These are phyloP conservation scores for Ptilonorhynchus violaceus DNA, from an alignment of 2,113 vertebrate genomes.

Conservation along the genomic window DNA sequence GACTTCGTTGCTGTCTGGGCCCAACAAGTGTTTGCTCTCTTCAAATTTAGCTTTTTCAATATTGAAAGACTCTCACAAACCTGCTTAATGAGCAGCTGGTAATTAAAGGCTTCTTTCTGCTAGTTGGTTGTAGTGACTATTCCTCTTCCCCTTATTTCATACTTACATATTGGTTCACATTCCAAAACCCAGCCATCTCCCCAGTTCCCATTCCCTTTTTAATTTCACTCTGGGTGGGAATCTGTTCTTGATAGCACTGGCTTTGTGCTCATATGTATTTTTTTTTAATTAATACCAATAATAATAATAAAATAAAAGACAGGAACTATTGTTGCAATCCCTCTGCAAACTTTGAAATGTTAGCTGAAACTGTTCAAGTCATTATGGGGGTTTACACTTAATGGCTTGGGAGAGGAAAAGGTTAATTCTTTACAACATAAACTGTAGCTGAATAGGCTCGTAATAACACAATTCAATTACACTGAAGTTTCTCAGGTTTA, in stretches of 20 bases:
- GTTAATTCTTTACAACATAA: neutral
- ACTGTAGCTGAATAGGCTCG: neutral
- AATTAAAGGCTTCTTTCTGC: neutral
- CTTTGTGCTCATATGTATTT: neutral
- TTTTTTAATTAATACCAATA: neutral
- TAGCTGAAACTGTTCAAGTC: neutral
- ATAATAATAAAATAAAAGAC: neutral
- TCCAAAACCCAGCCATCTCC: neutral
- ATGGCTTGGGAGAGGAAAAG: neutral
- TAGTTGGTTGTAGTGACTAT: neutral
- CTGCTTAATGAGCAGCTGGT: neutral
- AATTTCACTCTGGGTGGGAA: neutral
- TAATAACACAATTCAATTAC: neutral
- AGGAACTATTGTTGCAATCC: neutral
- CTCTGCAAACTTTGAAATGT: neutral
- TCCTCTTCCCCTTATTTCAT: neutral
- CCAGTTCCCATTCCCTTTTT: neutral
- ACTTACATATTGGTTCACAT: neutral
- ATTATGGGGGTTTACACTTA: neutral
- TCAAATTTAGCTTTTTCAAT: neutral
- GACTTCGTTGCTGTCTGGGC: neutral
- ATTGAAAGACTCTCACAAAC: neutral
- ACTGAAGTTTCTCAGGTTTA: neutral
- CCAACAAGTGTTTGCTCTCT: neutral
- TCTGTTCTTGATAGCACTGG: neutral